Evolutionary conservation across 1,140 invertebrate species (phyloP), one percentile per base, ranked within the genome.

Genomic region (Drosophila cardini): DNA sequence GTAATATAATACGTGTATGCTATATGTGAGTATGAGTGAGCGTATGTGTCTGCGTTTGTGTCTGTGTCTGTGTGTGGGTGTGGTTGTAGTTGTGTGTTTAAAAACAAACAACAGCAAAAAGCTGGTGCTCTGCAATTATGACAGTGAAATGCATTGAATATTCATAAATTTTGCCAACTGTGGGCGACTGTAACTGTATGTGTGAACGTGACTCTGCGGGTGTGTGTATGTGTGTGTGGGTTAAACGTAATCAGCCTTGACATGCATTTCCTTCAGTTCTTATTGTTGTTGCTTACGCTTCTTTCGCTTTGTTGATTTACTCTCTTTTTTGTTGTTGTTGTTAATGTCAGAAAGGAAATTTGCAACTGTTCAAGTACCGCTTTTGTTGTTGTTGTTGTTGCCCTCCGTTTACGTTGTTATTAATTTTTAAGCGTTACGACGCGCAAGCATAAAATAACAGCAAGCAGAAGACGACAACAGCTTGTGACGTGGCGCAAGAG

Each of bases 131-230:
- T 62, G 78, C 76, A 84, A 85, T 81, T 80, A 85, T 84, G 82
- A 84, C 69, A 85, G 78, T 80, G 78, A 85, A 77, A 85, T 80
- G 82, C 73, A 85, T 85, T 84, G 69, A 84, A 84, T 84, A 84
- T 84, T 84, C 80, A 84, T 84, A 84, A 85, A 83, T 84, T 62
- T 34, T 26, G 21, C 38, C 30, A 57, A 18, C 57, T 42, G 15
- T 4, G 68, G 38, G 30, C 30, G 42, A 7, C 32, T 75, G 45
- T 57, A 21, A 11, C 18, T 42, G 7, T 56, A 16, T 9, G 38
- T 9, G 2, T 21, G 34, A 21, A 18, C 15, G 34, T 53, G 56
- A 50, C 7, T 45, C 13, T 38, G 9, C 45, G 18, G 4, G 42
- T 2, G 3, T 21, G 36, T 42, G 70, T 61, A 32, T 34, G 34